Conservation (phyloP, 2,888 invertebrate genomes). For the Darwinula stevensoni region DNA sequence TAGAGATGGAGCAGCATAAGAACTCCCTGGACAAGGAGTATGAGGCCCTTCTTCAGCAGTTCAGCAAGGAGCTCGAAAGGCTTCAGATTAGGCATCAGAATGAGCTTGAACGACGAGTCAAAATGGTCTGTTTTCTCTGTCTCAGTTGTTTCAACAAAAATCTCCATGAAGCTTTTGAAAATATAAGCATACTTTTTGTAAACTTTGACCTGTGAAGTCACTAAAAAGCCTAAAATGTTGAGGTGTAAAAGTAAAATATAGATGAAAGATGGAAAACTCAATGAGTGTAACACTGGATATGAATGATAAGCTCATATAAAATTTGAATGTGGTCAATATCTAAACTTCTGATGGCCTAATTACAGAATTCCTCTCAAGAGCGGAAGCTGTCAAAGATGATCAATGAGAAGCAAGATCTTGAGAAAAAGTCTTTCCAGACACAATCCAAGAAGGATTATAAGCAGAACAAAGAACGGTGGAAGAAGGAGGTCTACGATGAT, state of each 20-base stretch:
- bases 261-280: too few relatives aligned
- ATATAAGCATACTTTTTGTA: too few relatives aligned
- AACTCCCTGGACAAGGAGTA: slow-evolving; percentile 84
- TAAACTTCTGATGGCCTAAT: too few relatives aligned
- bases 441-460: slow-evolving; percentile 85
- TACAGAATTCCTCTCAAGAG: too few relatives aligned
- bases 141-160: slow-evolving; percentile 8
- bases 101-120: slow-evolving; percentile 21
- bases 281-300: too few relatives aligned
- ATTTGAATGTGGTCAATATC: too few relatives aligned
- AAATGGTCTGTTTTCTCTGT: slow-evolving; percentile 5
- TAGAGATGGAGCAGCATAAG: slow-evolving; percentile 91
- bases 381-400: slow-evolving; percentile 82
- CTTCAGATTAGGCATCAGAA: slow-evolving; percentile 32
- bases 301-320: too few relatives aligned
- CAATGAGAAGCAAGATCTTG: slow-evolving; percentile 55
- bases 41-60: slow-evolving; percentile 64
- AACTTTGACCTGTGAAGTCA: not conserved
- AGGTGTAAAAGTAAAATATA: too few relatives aligned
- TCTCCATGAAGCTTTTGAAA: not conserved
- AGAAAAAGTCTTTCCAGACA: slow-evolving; percentile 63
- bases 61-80: slow-evolving; percentile 68
- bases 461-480: slow-evolving; percentile 83
- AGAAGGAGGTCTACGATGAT: slow-evolving; percentile 67
- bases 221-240: not conserved